Conservation (phyloP, 2,888 invertebrate species). For the Lasius platythorax region DNA sequence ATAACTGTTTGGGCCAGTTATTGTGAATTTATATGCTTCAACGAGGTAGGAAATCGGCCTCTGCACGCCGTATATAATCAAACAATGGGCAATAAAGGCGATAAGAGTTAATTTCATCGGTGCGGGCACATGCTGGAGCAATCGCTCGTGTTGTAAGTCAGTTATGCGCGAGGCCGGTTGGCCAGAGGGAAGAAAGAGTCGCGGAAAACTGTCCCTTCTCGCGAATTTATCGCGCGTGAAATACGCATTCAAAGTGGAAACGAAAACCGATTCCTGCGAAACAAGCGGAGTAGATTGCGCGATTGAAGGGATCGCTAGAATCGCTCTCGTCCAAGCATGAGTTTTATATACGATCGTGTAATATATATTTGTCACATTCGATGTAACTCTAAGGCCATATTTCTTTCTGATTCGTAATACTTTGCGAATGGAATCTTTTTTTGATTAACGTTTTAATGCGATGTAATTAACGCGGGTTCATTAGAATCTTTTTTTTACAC, state of each 20-base stretch:
- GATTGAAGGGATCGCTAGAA: neutral
- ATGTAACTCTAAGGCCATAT: neutral
- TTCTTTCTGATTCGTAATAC: neutral
- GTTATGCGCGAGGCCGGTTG: constrained; percentile 21
- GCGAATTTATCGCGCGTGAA: neutral
- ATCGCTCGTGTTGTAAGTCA: constrained; percentile 28
- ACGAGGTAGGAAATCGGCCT: constrained; percentile 32
- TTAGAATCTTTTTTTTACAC: neutral
- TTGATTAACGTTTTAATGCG: neutral
- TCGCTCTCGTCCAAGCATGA: neutral
- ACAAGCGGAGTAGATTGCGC: neutral
- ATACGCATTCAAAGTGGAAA: neutral
- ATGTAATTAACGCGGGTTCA: neutral
- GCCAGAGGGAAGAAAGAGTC: constrained; percentile 15
- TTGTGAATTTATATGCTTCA: neutral
- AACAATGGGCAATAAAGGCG: constrained; percentile 66
- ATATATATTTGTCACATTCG: neutral
- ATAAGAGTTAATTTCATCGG: constrained; percentile 64
- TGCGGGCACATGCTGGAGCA: constrained; percentile 3
- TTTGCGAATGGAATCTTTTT: neutral
- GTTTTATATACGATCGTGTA: neutral
- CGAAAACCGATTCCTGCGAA: neutral
- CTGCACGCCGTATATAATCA: constrained; percentile 11
- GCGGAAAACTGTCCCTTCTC: neutral
- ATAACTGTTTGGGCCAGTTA: neutral